Evolutionary conservation across 2,797 vertebrate genomes (phyloP).

Genomic region (Allobates femoralis): DNA sequence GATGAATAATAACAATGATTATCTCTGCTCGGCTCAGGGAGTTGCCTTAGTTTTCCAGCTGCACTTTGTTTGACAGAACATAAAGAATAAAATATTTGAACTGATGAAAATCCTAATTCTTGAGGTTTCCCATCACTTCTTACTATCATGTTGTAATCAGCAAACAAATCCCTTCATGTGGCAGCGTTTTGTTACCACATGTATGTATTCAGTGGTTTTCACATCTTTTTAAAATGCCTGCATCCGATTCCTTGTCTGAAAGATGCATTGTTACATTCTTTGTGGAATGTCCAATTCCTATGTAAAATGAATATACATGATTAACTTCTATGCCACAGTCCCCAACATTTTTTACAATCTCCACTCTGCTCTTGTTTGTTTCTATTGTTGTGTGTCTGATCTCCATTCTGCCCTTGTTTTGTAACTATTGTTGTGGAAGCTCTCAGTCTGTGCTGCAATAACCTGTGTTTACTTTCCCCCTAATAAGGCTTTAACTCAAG

Average conservation of each 20-base stretch:
- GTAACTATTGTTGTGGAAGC: too few species aligned
- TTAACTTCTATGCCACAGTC: too few species aligned
- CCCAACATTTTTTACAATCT: too few species aligned
- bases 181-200: neutral
- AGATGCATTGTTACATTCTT: constrained; percentile 12
- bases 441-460: too few species aligned
- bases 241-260: neutral
- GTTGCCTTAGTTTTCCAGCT: constrained; percentile 23
- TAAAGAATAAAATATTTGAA: constrained; percentile 5
- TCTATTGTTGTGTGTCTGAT: too few species aligned
- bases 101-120: neutral
- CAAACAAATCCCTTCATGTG: neutral
- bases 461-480: too few species aligned
- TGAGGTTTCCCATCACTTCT: neutral
- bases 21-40: constrained; percentile 15
- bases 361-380: too few species aligned
- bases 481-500: too few species aligned
- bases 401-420: too few species aligned
- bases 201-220: neutral
- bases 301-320: neutral
- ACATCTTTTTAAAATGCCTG: neutral
- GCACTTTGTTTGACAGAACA: constrained; percentile 13
- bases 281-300: neutral
- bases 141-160: neutral
- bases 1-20: constrained; percentile 44